A percentile compares a stretch with the other conserved stretches of the same genome.
Conservation (phyloP, 2,797 vertebrate species). For the Premnoplex brunnescens region DNA sequence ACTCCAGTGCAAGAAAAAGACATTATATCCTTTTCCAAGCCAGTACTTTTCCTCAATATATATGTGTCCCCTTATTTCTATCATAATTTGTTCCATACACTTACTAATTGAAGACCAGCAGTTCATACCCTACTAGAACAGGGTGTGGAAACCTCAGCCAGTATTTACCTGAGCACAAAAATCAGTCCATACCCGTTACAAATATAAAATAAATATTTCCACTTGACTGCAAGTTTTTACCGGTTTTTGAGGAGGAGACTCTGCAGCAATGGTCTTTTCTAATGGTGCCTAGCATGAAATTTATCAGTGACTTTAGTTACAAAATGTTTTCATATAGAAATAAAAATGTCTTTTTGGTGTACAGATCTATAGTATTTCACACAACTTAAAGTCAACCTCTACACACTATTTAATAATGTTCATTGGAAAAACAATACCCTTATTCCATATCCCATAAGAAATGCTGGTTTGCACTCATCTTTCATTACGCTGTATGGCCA, state of each 20-base stretch:
- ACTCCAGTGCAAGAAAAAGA: not conserved
- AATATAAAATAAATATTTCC: not conserved
- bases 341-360: not conserved
- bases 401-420: not conserved
- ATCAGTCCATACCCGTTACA: not conserved
- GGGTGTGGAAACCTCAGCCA: not conserved
- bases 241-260: not conserved
- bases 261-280: not conserved
- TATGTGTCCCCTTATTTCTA: not conserved
- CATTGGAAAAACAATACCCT: not conserved
- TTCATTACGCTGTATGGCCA: not conserved
- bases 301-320: not conserved
- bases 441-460: not conserved
- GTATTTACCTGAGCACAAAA: not conserved
- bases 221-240: not conserved
- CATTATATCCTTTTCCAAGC: not conserved
- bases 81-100: not conserved
- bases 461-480: rapidly evolving
- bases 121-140: not conserved
- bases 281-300: not conserved
- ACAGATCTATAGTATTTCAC: not conserved
- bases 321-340: not conserved
- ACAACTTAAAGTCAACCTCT: not conserved
- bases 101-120: not conserved
- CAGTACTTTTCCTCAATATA: not conserved